Conservation (phyloP, 2,113 vertebrate species). For the Benitochromis conjunctus region DNA sequence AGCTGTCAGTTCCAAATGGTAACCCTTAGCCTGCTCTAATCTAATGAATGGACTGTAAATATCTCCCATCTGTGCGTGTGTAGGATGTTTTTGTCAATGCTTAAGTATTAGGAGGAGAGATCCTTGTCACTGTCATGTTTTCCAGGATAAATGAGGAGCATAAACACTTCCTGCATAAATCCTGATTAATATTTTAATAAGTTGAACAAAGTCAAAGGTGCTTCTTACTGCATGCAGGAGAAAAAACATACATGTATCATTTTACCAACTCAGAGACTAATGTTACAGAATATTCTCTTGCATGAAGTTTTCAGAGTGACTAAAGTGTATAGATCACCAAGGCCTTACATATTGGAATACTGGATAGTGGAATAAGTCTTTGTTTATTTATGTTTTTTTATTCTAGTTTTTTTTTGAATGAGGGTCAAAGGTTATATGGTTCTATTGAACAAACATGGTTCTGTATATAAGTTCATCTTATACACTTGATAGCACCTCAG, state of each 20-base stretch:
- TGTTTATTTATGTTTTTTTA: neutral
- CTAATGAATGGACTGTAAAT: constrained; percentile 58
- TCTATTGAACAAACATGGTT: neutral
- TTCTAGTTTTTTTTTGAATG: neutral
- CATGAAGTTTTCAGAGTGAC: neutral
- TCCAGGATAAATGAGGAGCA: neutral
- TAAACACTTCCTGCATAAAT: constrained; percentile 20
- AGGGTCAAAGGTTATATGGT: neutral
- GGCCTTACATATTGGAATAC: neutral
- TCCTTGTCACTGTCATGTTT: neutral
- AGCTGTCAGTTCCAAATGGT: constrained; percentile 21
- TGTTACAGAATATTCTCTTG: neutral
- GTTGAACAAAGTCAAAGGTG: neutral
- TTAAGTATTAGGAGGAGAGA: constrained; percentile 1
- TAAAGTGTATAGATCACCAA: neutral
- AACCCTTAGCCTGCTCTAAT: constrained; percentile 41
- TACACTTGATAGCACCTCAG: neutral
- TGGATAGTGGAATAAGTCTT: accelerated
- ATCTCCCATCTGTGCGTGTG: constrained; percentile 11
- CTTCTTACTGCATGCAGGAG: neutral
- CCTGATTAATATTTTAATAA: constrained; percentile 3
- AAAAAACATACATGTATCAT: neutral
- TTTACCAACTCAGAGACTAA: neutral
- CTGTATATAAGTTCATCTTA: neutral
- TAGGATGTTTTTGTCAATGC: neutral